A percentile compares a stretch with the other conserved stretches of the same genome.
Evolutionary conservation across 2,797 vertebrate genomes (phyloP).

Genomic region (Rhyacichthys aspro): DNA sequence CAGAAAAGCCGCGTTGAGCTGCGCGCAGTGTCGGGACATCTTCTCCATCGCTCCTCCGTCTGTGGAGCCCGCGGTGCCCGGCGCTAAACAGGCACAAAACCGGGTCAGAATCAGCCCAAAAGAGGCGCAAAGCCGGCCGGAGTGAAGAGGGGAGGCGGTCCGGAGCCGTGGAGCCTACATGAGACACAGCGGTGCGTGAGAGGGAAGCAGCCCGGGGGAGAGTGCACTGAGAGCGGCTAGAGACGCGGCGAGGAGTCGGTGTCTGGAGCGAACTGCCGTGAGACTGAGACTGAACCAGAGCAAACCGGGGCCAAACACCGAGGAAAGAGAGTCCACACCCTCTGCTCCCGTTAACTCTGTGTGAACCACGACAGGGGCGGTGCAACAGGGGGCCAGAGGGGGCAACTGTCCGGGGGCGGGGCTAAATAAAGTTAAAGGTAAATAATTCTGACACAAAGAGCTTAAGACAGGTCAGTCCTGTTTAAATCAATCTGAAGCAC

Average conservation of each 20-base stretch:
- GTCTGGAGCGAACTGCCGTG: slow-evolving; percentile 6
- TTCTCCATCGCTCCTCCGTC: slow-evolving; percentile 69
- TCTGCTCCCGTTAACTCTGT: not conserved
- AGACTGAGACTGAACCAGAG: slow-evolving; percentile 33
- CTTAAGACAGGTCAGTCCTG: too few species aligned
- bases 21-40: slow-evolving; percentile 83
- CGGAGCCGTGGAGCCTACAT: not conserved
- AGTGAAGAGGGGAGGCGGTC: not conserved
- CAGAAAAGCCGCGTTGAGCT: slow-evolving; percentile 83
- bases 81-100: not conserved
- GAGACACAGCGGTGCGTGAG: not conserved
- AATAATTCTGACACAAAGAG: too few species aligned
- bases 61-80: not conserved
- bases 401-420: too few species aligned
- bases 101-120: not conserved
- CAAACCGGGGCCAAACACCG: slow-evolving; percentile 47
- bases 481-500: too few species aligned
- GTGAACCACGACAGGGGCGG: not conserved
- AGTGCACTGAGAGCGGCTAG: not conserved
- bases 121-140: not conserved
- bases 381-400: not conserved
- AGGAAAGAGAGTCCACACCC: not conserved
- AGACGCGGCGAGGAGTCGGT: not conserved
- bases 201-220: not conserved
- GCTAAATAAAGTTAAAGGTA: too few species aligned